Evolutionary conservation across 1,140 invertebrate genomes (phyloP), one percentile per base, ranked within the genome.

Genomic region (Hetaerina americana): DNA sequence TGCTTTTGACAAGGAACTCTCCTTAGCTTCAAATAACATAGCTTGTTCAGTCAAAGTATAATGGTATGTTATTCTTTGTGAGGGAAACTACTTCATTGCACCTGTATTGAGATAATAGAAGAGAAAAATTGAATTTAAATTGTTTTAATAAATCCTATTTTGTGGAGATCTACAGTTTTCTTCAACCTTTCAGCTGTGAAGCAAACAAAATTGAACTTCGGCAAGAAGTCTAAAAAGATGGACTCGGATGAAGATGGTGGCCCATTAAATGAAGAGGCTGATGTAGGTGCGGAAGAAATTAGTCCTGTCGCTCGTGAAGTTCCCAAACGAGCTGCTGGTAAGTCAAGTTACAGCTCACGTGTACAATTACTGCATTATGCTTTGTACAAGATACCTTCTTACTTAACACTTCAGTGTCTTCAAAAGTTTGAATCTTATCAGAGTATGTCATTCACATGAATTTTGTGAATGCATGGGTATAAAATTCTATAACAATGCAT

Each of bases 161-260:
- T 24, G 18, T 70, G 27, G 12, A 40, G n/a, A 24, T n/a, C n/a
- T n/a, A n/a, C 1, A 72, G 40, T 31, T 73, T 24, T 6, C n/a
- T n/a, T n/a, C n/a, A n/a, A 49, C 27, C 27, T 22, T 3, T 73
- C 76, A 71, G 75, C 75, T 8, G 68, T 80, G 74, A 77, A 78
- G 72, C 78, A 78, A 74, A 78, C 78, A 5, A 81, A 79, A 72
- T 68, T 78, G 26, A 75, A 68, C 70, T 80, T 78, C 72, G 71
- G n/a, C n/a, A n/a, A 72, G 40, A 49, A 74, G 8, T 26, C 29
- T 27, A 77, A 77, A 5, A 74, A 69, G 3, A 72, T 68, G 0
- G 69, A 72, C 5, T 71, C 31, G 31, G 73, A 67, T 28, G 71
- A 70, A 26, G 77, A 75, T 8, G 78, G 79, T 70, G 28, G 71